These are phyloP conservation scores for Lycaon pictus DNA, from an alignment of 2,113 vertebrate species.

Conservation along the genomic window DNA sequence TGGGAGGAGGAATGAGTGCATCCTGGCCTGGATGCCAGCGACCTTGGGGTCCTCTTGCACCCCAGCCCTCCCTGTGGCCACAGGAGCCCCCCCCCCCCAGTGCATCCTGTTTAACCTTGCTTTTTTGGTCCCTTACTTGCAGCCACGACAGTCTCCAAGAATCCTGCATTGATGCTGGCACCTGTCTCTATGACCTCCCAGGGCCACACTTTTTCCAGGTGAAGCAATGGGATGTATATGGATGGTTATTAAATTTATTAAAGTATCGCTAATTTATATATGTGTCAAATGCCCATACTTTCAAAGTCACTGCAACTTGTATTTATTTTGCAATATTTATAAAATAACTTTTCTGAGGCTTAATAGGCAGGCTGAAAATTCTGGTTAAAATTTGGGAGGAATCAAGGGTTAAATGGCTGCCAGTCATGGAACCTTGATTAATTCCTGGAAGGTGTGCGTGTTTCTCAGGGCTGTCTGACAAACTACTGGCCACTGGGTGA, in stretches of 20 bases:
- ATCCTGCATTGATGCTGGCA: not conserved
- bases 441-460: too few species aligned
- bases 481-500: not conserved
- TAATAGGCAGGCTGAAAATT: not conserved
- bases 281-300: not conserved
- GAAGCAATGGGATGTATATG: not conserved
- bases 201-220: not conserved
- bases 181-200: not conserved
- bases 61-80: not conserved
- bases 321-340: not conserved
- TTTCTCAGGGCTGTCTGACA: not conserved
- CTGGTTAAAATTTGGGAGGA: not conserved
- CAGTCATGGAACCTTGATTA: not conserved
- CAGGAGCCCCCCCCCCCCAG: not conserved
- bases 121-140: not conserved
- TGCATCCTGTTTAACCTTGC: not conserved
- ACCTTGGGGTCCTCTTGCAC: not conserved
- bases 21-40: not conserved
- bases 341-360: not conserved
- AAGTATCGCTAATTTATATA: not conserved
- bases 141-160: not conserved
- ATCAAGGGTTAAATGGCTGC: not conserved
- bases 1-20: not conserved
- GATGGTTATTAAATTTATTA: not conserved
- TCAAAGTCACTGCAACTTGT: not conserved